Conservation (phyloP, 2,797 vertebrate genomes). For the Sus cebifrons region DNA sequence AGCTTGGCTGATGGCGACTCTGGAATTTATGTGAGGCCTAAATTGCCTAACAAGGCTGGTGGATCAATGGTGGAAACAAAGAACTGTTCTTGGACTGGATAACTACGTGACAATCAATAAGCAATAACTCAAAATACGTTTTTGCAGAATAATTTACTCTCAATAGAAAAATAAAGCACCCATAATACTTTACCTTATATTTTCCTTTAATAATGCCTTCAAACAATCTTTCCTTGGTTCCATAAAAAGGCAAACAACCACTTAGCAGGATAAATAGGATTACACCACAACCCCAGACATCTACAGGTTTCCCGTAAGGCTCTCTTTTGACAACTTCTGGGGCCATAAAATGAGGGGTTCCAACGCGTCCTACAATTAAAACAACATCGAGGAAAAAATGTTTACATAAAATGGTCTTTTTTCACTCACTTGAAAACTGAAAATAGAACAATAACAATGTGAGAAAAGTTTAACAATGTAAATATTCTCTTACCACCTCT, state of each 20-base stretch:
- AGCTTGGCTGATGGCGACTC: background rate
- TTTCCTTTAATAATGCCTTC: conserved; percentile 99
- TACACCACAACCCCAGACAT: conserved; percentile 99
- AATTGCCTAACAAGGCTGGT: background rate
- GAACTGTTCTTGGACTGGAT: conserved; percentile 12
- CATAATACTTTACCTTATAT: conserved; percentile 94
- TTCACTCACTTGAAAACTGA: conserved; percentile 33
- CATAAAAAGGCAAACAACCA: conserved; percentile 98
- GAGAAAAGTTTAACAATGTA: conserved; percentile 42
- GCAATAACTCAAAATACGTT: conserved; percentile 55
- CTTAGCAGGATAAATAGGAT: conserved; percentile 99
- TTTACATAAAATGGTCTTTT: conserved; percentile 59
- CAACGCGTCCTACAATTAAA: conserved; percentile 94
- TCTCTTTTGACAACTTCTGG: conserved; percentile 99
- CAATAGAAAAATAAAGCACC: conserved; percentile 68
- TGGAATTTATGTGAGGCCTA: conserved; percentile 31
- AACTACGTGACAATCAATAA: conserved; percentile 35
- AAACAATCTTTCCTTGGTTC: conserved; percentile 98
- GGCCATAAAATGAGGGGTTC: conserved; percentile 99
- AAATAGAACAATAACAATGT: conserved; percentile 63
- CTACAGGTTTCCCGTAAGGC: conserved; percentile 98
- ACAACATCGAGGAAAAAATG: conserved; percentile 77
- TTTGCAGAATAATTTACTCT: conserved; percentile 65
- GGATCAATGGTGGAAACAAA: conserved; percentile 3
- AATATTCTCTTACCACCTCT: background rate